These are phyloP conservation scores for Hybognathus amarus DNA, from an alignment of 2,797 vertebrate species.

Conservation along the genomic window DNA sequence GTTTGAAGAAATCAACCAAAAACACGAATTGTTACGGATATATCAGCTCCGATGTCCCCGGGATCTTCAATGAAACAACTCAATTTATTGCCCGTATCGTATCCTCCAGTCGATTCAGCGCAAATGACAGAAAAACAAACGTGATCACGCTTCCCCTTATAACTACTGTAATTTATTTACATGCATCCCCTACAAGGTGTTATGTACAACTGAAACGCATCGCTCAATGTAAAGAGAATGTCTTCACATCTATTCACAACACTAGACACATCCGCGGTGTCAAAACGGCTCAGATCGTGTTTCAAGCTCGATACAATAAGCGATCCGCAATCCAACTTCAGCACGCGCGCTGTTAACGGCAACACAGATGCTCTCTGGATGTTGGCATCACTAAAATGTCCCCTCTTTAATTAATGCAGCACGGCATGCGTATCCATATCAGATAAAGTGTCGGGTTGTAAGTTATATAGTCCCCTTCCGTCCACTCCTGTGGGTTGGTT, in stretches of 20 bases:
- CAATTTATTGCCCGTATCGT: neutral
- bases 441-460: neutral
- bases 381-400: slow-evolving; percentile 30
- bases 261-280: slow-evolving; percentile 1
- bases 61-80: slow-evolving; percentile 2
- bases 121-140: neutral
- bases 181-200: neutral
- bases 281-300: neutral
- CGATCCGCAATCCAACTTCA: slow-evolving; percentile 26
- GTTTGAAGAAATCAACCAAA: neutral
- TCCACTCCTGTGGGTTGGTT: slow-evolving; percentile 8
- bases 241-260: slow-evolving; percentile 29
- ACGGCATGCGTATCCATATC: neutral
- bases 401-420: slow-evolving; percentile 24
- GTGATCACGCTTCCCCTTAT: neutral
- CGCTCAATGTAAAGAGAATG: neutral
- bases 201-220: neutral
- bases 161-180: neutral
- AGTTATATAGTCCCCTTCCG: slow-evolving; percentile 3
- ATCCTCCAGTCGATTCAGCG: neutral
- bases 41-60: neutral
- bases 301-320: slow-evolving; percentile 13
- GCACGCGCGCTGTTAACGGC: neutral
- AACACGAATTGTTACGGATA: neutral
- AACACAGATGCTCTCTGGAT: slow-evolving; percentile 4